A percentile compares a stretch with the other conserved stretches of the same genome.
These are phyloP conservation scores for Abramis brama DNA, from an alignment of 2,113 vertebrate species.

Conservation along the genomic window DNA sequence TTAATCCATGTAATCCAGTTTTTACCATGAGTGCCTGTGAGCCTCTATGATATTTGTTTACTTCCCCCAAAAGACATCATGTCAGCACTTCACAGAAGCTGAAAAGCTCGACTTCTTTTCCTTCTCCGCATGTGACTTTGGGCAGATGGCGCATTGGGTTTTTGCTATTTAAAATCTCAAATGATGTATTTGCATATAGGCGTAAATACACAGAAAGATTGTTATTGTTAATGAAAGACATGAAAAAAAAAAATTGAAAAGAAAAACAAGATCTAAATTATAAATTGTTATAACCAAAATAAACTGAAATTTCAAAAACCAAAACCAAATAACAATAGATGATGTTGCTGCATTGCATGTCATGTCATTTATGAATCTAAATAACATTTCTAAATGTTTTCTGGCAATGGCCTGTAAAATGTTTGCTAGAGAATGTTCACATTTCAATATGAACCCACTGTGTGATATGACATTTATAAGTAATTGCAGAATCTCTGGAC, in stretches of 20 bases:
- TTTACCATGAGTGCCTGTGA: conserved; percentile 30
- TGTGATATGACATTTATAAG: conserved; percentile 11
- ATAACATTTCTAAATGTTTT: conserved; percentile 5
- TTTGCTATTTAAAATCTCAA: background rate
- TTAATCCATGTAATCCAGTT: conserved; percentile 42
- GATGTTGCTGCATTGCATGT: background rate
- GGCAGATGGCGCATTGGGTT: background rate
- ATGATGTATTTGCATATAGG: background rate
- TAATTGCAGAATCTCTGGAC: background rate
- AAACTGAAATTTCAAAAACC: background rate
- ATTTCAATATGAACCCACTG: background rate
- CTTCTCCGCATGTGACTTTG: background rate
- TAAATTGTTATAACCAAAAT: background rate
- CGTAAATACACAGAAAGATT: too few relatives aligned
- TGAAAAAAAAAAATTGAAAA: too few relatives aligned
- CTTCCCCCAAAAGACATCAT: conserved; percentile 28
- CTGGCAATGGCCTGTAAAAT: conserved; percentile 26
- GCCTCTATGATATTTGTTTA: background rate
- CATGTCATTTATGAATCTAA: background rate
- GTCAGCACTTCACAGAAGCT: background rate
- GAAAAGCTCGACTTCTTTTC: background rate
- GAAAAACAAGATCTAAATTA: background rate
- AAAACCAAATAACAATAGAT: background rate
- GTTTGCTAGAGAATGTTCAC: background rate
- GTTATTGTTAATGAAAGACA: background rate